Evolutionary conservation across 2,113 vertebrate genomes (phyloP).

Genomic region (Cyprinodon tularosa): DNA sequence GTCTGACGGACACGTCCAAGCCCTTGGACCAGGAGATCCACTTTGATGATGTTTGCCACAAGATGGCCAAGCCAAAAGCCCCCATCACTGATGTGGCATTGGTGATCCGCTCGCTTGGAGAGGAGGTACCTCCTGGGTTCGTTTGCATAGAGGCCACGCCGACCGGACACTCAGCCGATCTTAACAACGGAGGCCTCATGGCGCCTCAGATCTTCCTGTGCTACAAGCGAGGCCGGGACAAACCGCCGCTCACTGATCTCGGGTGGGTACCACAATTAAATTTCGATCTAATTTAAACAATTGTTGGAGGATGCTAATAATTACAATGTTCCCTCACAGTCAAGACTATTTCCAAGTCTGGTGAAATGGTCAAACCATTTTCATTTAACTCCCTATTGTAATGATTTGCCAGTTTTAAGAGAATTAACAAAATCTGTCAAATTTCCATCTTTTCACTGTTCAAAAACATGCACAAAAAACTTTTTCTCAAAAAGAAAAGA

Average conservation of each 20-base stretch:
- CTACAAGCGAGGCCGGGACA: constrained; percentile 93
- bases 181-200: constrained; percentile 94
- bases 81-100: constrained; percentile 95
- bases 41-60: constrained; percentile 92
- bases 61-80: constrained; percentile 88
- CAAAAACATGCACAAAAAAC: too few species aligned
- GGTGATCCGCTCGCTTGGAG: constrained; percentile 92
- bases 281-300: neutral
- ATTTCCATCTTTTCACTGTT: too few species aligned
- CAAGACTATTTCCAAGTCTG: too few species aligned
- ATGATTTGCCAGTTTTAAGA: too few species aligned
- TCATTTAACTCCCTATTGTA: too few species aligned
- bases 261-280: constrained; percentile 82
- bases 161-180: constrained; percentile 91
- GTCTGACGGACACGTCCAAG: constrained; percentile 91
- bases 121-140: constrained; percentile 91
- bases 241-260: constrained; percentile 94
- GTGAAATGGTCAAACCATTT: too few species aligned
- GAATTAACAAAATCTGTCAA: too few species aligned
- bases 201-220: constrained; percentile 95
- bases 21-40: constrained; percentile 95
- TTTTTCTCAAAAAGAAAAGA: too few species aligned
- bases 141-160: constrained; percentile 92
- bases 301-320: too few species aligned
- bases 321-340: too few species aligned